Percentiles rank a stretch among this genome's conserved stretches.
Conservation (phyloP, 2,888 invertebrate species). For the Cantharis nigra region DNA sequence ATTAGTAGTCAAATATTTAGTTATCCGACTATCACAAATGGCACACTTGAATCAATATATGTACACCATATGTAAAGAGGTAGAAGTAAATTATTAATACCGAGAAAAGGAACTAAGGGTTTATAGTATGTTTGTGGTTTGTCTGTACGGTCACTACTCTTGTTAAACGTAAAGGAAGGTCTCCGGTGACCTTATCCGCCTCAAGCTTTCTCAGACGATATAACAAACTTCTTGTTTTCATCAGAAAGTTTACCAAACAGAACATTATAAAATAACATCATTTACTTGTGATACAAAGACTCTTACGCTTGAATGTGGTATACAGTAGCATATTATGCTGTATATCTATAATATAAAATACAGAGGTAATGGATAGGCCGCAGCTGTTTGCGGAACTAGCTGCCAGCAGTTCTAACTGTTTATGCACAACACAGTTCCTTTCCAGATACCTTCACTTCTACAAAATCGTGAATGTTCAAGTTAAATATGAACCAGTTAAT, state of each 20-base stretch:
- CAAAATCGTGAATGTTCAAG: conserved; percentile 28
- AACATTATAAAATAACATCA: background rate
- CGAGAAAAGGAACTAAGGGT: conserved; percentile 33
- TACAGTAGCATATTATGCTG: conserved; percentile 13
- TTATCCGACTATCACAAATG: conserved; percentile 24
- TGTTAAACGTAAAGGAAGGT: conserved; percentile 15
- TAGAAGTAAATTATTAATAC: conserved; percentile 44
- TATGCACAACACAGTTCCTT: conserved; percentile 30
- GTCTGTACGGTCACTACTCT: conserved; percentile 13
- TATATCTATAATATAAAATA: conserved; percentile 36
- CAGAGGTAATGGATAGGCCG: conserved; percentile 34
- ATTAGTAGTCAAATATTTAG: background rate
- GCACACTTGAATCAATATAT: conserved; percentile 36
- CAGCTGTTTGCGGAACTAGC: conserved; percentile 28
- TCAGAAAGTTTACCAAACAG: background rate
- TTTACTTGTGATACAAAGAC: background rate
- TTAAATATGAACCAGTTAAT: conserved; percentile 18
- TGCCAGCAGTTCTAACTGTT: conserved; percentile 21
- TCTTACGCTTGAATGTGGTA: background rate
- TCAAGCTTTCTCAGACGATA: conserved; percentile 7
- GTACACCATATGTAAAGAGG: conserved; percentile 40
- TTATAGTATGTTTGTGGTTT: conserved; percentile 21
- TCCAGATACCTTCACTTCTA: conserved; percentile 11
- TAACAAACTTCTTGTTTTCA: background rate
- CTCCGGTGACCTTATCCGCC: conserved; percentile 9